phyloP scores from a whole-genome alignment of 2,888 invertebrate genomes.

The Baronia brevicornis region DNA sequence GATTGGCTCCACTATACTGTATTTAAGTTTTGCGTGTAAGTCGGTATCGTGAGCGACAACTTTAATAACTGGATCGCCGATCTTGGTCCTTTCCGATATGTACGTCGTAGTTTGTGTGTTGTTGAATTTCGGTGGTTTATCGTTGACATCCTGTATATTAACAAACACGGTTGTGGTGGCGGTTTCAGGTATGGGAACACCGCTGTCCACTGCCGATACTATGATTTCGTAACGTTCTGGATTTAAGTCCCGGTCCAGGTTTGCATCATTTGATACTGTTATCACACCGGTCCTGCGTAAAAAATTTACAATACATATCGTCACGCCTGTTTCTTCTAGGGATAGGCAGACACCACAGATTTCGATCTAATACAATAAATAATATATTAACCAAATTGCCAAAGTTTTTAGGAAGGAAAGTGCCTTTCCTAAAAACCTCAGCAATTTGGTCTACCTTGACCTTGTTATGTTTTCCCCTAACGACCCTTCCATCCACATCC shows the following conservation, averaged over 20 bases:
- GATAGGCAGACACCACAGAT: too few relatives aligned
- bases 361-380: too few relatives aligned
- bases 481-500: too few relatives aligned
- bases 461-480: too few relatives aligned
- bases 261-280: conserved; percentile 82
- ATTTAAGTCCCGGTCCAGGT: conserved; percentile 80
- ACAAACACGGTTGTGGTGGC: conserved; percentile 85
- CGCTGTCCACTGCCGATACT: conserved; percentile 85
- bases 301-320: too few relatives aligned
- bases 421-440: too few relatives aligned
- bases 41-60: conserved; percentile 84
- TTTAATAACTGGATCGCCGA: conserved; percentile 78
- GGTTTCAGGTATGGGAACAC: conserved; percentile 83
- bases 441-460: too few relatives aligned
- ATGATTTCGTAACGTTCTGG: conserved; percentile 81
- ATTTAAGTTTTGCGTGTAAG: conserved; percentile 79
- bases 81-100: conserved; percentile 80
- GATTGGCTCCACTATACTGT: conserved; percentile 80
- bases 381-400: too few relatives aligned
- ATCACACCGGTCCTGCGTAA: conserved; percentile 78
- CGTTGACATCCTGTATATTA: conserved; percentile 84
- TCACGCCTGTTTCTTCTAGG: too few relatives aligned
- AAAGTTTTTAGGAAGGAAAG: background rate
- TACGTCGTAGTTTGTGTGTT: conserved; percentile 79
- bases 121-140: conserved; percentile 86